Conservation (phyloP, 2,113 vertebrate genomes). For the Indri indri region DNA sequence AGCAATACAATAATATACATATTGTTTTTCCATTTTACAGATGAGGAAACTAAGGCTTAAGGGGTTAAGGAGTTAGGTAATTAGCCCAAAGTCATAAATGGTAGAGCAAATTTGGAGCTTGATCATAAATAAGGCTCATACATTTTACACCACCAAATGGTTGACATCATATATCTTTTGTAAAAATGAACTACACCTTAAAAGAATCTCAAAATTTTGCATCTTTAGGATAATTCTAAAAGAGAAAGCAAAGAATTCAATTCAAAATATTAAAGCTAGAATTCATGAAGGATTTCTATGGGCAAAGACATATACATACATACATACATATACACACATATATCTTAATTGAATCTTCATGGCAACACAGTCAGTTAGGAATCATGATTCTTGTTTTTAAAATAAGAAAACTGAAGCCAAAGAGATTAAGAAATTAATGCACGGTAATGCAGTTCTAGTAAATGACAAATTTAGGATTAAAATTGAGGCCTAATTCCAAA, state of each 20-base stretch:
- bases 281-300: neutral
- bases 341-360: constrained; percentile 22
- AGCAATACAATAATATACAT: neutral
- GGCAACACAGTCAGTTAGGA: neutral
- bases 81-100: neutral
- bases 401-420: constrained; percentile 27
- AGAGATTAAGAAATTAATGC: neutral
- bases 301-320: neutral
- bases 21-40: neutral
- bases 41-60: neutral
- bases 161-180: neutral
- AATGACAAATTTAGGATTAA: neutral
- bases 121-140: neutral
- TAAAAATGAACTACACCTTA: constrained; percentile 41
- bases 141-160: neutral
- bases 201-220: constrained; percentile 25
- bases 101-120: neutral
- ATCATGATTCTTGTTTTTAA: constrained; percentile 29
- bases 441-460: neutral
- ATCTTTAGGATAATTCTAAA: constrained; percentile 30
- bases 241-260: constrained; percentile 5
- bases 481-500: constrained; percentile 26
- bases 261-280: neutral
- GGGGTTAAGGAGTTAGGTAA: neutral
- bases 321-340: neutral